Conservation (phyloP, 2,888 invertebrate species). For the Lysandra coridon region DNA sequence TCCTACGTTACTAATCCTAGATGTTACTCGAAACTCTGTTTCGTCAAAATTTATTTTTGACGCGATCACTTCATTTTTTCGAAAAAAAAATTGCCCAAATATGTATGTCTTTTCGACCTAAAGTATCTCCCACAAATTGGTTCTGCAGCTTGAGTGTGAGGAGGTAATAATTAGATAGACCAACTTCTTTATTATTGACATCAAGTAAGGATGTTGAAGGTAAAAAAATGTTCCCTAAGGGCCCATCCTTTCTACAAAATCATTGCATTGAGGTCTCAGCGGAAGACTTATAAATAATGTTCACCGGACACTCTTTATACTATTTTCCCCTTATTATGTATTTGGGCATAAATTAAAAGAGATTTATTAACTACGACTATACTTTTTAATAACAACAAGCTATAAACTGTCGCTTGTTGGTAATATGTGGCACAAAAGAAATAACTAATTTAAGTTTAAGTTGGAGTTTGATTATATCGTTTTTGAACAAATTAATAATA, state of each 20-base stretch:
- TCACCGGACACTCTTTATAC: conserved; percentile 64
- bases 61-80: no score
- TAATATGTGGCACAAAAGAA: background rate
- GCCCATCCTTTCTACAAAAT: background rate
- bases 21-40: no score
- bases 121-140: background rate
- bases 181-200: no score
- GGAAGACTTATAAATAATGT: conserved; percentile 73
- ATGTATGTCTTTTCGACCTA: no score
- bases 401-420: background rate
- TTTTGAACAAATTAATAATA: background rate
- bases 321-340: conserved; percentile 77
- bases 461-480: background rate
- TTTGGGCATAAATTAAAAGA: conserved; percentile 74
- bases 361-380: conserved; percentile 58
- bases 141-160: no score
- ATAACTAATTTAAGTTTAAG: background rate
- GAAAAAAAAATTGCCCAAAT: no score
- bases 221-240: background rate
- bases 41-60: no score
- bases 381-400: conserved; percentile 23
- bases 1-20: background rate
- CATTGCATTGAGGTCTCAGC: conserved; percentile 45
- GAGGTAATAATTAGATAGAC: no score
- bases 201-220: background rate